Evolutionary conservation across 2,888 invertebrate genomes (phyloP), one percentile per base, ranked within the genome.

Genomic region (Cryptus viduatorius): DNA sequence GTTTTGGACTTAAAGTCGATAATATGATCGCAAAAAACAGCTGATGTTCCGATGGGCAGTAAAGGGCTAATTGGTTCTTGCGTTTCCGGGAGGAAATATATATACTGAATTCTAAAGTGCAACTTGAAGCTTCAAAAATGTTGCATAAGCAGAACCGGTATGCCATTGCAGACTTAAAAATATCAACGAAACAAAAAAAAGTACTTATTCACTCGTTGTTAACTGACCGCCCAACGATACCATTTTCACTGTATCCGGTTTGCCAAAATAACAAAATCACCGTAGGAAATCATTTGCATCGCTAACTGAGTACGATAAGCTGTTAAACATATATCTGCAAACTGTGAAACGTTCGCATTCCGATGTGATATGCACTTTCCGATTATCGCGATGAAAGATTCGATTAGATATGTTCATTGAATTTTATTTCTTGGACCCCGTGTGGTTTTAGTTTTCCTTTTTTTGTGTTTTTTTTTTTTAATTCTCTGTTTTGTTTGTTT

Each of bases 291-390:
- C 7, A 64, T 42, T 64, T n/a, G 64, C 64, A 64, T 37, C 37
- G 53, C 24, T 10, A 64, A 31, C 37, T n/a, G 29, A 37, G 42
- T 31, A 37, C 37, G 64, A 64, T 64, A 64, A 64, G 42, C 16
- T 7, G 19, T 4, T 7, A 10, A 64, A 37, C 42, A 42, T 42
- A 14, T 46, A 44, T 46, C 24, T 46, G 46, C 24, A 12, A 65
- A 65, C 65, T 65, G 65, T 29, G 44, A 67, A 67, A 67, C 12
- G 44, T 19, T 67, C 67, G 46, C 67, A 67, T 67, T 67, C 67
- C 44, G 12, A 0, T 12, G 19, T 4, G 67, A 67, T 44, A 44
- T 42, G 44, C 44, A 67, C 46, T 67, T 42, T 10, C 46, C 46
- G 68, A 68, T 68, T 46, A 29, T n/a, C 29, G 37, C 68, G 48